phyloP scores from a whole-genome alignment of 2,797 vertebrate genomes.

The Denticeps clupeoides region DNA sequence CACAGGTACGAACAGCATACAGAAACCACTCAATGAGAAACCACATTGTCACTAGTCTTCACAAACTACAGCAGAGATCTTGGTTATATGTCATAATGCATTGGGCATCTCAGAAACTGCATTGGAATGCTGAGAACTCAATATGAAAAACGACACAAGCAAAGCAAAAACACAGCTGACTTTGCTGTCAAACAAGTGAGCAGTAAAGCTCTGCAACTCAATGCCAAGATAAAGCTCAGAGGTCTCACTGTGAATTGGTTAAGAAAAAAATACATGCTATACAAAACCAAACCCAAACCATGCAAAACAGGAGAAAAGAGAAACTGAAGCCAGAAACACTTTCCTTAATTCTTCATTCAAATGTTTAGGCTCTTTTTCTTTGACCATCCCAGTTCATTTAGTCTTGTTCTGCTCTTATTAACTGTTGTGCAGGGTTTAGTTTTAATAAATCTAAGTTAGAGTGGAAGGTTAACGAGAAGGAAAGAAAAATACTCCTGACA shows the following conservation, averaged over 20 bases:
- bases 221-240: conserved; percentile 39
- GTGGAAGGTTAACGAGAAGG: conserved; percentile 34
- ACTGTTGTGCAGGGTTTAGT: conserved; percentile 63
- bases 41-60: conserved; percentile 65
- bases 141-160: conserved; percentile 50
- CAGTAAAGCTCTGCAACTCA: conserved; percentile 42
- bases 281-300: conserved; percentile 56
- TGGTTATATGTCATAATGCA: conserved; percentile 62
- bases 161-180: conserved; percentile 54
- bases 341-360: conserved; percentile 1
- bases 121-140: conserved; percentile 60
- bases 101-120: conserved; percentile 63
- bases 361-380: conserved; percentile 1
- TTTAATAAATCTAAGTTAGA: conserved; percentile 40
- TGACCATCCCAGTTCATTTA: conserved; percentile 15
- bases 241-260: conserved; percentile 23
- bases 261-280: conserved; percentile 57
- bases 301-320: conserved; percentile 62
- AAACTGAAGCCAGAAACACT: conserved; percentile 13
- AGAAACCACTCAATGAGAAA: conserved; percentile 66
- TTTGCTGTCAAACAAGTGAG: conserved; percentile 29
- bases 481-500: no score
- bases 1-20: conserved; percentile 38
- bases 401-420: conserved; percentile 26
- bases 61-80: conserved; percentile 56